Base-by-base conservation (phyloP, 2,888 invertebrate species). In the Bimastos eiseni region DNA sequence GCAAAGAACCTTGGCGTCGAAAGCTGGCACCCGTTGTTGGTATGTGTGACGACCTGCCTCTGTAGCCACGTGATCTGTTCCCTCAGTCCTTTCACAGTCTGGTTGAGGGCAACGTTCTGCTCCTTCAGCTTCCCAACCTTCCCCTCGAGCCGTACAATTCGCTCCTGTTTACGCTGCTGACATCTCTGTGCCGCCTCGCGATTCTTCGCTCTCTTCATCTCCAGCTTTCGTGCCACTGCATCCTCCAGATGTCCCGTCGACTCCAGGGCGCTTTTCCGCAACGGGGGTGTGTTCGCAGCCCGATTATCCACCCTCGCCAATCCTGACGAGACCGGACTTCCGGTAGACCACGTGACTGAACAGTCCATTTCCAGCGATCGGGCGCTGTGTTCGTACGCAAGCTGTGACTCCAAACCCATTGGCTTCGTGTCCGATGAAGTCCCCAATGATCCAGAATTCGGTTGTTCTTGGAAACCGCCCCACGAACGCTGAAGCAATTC, bases 121-220 rank as follows among this genome's bases (percentile, higher is more conserved):
- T 86, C 86, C 36, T 37, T 34, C 34, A 86, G 86, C 15, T 37
- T 34, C 8, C 36, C 34, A 5, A 86, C 86, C 86, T 86, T 86
- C 24, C 86, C 86, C 36, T 86, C 86, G 36, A 86, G 36, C 19
- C 86, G 86, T 5, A 15, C 86, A 24, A 86, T 86, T 34, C 86
- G 86, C n/a, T 86, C 86, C 33, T 86, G 86, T 36, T 86, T 86
- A 34, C 86, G 4, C 86, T 86, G 86, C 36, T 86, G 86, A 24
- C 86, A 86, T 34, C 86, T 34, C 86, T 86, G 86, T 0, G 86
- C 86, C 34, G 86, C 86, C 86, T 86, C 86, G 0, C 86, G 34
- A 37, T 86, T 86, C 34, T 86, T 86, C 6, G 86, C 86, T 24
- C 86, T 86, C 86, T 86, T 86, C 86, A 86, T 4, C 86, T 86